Evolutionary conservation across 2,113 vertebrate species (phyloP), one percentile per base, ranked within the genome.

Genomic region (Delphinus delphis): DNA sequence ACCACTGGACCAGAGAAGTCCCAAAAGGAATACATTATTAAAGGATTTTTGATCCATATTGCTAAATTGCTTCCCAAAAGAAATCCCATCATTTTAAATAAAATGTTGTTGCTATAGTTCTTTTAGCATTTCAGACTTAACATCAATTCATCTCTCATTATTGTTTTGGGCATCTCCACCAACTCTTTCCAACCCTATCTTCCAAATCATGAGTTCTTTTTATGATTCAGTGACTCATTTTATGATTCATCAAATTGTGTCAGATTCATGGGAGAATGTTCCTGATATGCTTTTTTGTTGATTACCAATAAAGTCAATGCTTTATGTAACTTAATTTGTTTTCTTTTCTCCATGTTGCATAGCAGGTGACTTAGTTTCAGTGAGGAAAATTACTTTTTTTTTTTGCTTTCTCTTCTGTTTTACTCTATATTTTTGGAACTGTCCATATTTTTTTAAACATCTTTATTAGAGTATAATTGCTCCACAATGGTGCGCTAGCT

Each of bases 161-260:
- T 85, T 90, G 17, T 92, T 95, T 95, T 84, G 55, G n/a, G 71
- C 28, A 71, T 92, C 26, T 82, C 62, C 8, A 65, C 58, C 55
- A 84, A 88, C 62, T 73, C 60, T 95, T 91, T 82, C 65, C 25
- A 95, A 81, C 28, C 23, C 15, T 73, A 17, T 88, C 62, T 88
- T 93, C 81, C 73, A 94, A 88, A 79, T 95, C 36, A 91, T 55
- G 71, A 85, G 77, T 58, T 91, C 62, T 94, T 94, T 95, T 93
- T 86, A 87, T 97, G 80, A 90, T 90, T 90, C 81, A 94, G 14
- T 97, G 91, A 97, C 71, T 95, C 55, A 97, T 95, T 93, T 87
- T 95, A 95, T 96, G 79, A 95, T 85, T 96, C 93, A 97, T 94
- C 21, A 33, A 84, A 96, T 73, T 73, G 68, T 96, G 55, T 96